These are phyloP conservation scores for Coendou prehensilis DNA, from an alignment of 2,797 vertebrate species.

Conservation along the genomic window DNA sequence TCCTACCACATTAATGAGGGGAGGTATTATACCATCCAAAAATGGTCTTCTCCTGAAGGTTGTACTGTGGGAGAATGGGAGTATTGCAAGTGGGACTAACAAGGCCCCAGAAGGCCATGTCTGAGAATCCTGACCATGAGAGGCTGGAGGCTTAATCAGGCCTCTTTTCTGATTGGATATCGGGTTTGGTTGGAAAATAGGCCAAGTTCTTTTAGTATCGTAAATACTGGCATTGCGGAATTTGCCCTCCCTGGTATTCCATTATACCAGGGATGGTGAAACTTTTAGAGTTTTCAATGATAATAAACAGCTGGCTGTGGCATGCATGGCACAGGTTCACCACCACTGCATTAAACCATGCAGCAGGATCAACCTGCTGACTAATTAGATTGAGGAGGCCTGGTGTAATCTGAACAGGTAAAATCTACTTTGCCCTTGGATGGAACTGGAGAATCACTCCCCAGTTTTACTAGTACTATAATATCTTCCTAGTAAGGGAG, in stretches of 20 bases:
- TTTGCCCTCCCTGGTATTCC: not conserved
- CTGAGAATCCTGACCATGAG: not conserved
- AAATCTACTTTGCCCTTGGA: not conserved
- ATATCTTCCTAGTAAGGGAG: not conserved
- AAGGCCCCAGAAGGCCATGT: not conserved
- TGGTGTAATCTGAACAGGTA: not conserved
- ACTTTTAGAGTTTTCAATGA: not conserved
- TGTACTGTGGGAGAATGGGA: not conserved
- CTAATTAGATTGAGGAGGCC: not conserved
- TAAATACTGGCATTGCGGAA: not conserved
- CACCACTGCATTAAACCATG: not conserved
- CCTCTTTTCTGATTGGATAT: not conserved
- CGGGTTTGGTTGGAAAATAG: not conserved
- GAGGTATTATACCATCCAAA: not conserved
- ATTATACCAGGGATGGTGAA: not conserved
- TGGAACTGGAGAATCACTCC: not conserved
- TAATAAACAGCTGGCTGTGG: not conserved
- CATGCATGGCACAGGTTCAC: not conserved
- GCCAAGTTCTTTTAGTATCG: not conserved
- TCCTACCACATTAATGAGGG: not conserved
- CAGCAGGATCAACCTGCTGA: not conserved
- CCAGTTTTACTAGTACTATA: not conserved
- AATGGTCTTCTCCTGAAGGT: not conserved
- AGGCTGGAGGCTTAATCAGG: not conserved
- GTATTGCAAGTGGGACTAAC: not conserved